Conservation (phyloP, 1,140 invertebrate genomes). For the Dendroctonus ponderosae region DNA sequence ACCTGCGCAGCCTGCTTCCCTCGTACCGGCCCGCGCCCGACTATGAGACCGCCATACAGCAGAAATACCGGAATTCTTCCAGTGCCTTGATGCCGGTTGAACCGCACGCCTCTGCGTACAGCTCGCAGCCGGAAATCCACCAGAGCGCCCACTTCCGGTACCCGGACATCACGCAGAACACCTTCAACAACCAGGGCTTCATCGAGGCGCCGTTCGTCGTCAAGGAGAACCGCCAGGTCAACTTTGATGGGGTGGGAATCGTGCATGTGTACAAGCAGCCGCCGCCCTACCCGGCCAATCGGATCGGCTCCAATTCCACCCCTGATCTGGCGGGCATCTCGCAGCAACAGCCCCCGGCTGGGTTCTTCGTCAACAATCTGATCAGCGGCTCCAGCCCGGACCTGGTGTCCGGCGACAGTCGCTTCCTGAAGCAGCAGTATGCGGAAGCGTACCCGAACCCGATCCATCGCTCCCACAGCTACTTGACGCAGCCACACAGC, state of each 20-base stretch:
- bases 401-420: constrained; percentile 63
- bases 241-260: constrained; percentile 58
- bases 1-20: constrained; percentile 71
- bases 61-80: constrained; percentile 64
- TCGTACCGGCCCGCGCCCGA: constrained; percentile 90
- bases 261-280: constrained; percentile 77
- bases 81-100: constrained; percentile 46
- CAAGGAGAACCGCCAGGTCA: constrained; percentile 42
- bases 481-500: constrained; percentile 60
- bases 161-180: constrained; percentile 64
- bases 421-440: constrained; percentile 42
- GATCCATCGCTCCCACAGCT: constrained; percentile 55
- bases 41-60: constrained; percentile 89
- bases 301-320: constrained; percentile 63
- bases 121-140: constrained; percentile 66
- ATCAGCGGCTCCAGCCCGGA: constrained; percentile 76
- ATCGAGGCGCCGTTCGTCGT: constrained; percentile 33
- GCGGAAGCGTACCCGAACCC: constrained; percentile 38
- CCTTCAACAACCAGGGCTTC: constrained; percentile 43
- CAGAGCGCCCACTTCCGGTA: constrained; percentile 53
- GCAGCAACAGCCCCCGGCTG: constrained; percentile 48
- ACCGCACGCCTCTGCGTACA: constrained; percentile 54
- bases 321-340: constrained; percentile 74
- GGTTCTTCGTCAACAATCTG: constrained; percentile 50
- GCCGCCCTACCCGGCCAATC: constrained; percentile 69